Conservation (phyloP, 2,888 invertebrate genomes). For the Erebia ligea region DNA sequence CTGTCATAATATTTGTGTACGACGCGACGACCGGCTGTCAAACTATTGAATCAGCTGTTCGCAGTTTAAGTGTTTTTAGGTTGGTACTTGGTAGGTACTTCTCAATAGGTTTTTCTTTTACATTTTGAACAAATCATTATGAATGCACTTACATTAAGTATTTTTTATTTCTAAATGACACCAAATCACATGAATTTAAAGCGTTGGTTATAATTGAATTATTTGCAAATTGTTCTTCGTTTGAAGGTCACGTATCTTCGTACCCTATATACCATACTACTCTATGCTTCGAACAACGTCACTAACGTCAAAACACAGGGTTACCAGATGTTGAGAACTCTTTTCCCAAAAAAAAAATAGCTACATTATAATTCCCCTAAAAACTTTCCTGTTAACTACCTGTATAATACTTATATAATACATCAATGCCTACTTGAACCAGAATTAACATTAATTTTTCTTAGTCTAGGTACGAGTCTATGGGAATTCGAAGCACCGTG, state of each 20-base stretch:
- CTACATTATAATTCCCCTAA: neutral
- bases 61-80: neutral
- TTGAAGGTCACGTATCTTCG: conserved; percentile 13
- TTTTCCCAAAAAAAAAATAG: neutral
- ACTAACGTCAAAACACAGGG: conserved; percentile 2
- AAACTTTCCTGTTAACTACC: no score
- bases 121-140: neutral
- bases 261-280: no score
- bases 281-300: no score
- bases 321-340: neutral
- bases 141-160: neutral
- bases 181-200: neutral
- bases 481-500: no score
- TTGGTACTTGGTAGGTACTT: neutral
- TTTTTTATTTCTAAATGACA: neutral
- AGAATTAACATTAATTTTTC: no score
- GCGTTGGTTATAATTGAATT: neutral
- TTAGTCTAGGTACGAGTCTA: no score
- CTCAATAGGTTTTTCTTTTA: neutral
- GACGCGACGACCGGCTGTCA: neutral
- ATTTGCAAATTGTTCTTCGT: neutral
- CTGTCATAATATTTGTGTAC: neutral
- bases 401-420: no score
- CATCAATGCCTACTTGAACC: no score
- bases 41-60: neutral